Evolutionary conservation across 64 coral and sea anemone species (phyloP), one percentile per base, ranked within the genome.

Genomic region (Stichodactyla mertensii): DNA sequence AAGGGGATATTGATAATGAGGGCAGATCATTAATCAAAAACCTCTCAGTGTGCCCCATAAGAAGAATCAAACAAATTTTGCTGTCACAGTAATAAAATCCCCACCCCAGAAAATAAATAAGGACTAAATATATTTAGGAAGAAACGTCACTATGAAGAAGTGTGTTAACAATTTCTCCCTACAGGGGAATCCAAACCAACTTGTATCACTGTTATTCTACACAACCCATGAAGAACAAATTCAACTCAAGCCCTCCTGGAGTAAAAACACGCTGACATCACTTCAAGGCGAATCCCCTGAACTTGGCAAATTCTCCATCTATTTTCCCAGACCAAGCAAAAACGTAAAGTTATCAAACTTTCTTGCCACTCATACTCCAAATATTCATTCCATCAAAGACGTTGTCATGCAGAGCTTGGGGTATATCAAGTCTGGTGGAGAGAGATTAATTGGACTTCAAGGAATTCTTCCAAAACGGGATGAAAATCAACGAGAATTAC

Each of bases 141-240:
- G 28, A 45, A 45, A 45, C 3, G 36, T 45, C 36, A 45, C 3
- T 45, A 45, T 45, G 36, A 45, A 45, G 36, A 45, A 45, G 36
- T 45, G 36, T 45, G 36, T 45, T 45, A 45, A 45, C 36, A 45
- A 45, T 28, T 31, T 74, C 4, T 27, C 24, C 11, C 69, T 26
- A 10, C 64, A 99, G 94, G 79, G 86, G 16, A 88, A 79, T 64
- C 94, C 86, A 78, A 87, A 87, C 14, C 93, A 99, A 27, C 23
- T 92, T 52, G 90, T 99, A 6, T 99, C 97, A 4, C 27, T 99
- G 8, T 51, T 99, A 55, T 99, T 99, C 71, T 99, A 99, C 86
- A 83, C 86, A 61, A 95, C 93, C 23, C 90, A 99, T 26, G 93
- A 99, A 52, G 86, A 92, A 28, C 51, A 79, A 23, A 85, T 83